Base-by-base conservation (phyloP, 2,113 vertebrate genomes). In the Chionis minor region DNA sequence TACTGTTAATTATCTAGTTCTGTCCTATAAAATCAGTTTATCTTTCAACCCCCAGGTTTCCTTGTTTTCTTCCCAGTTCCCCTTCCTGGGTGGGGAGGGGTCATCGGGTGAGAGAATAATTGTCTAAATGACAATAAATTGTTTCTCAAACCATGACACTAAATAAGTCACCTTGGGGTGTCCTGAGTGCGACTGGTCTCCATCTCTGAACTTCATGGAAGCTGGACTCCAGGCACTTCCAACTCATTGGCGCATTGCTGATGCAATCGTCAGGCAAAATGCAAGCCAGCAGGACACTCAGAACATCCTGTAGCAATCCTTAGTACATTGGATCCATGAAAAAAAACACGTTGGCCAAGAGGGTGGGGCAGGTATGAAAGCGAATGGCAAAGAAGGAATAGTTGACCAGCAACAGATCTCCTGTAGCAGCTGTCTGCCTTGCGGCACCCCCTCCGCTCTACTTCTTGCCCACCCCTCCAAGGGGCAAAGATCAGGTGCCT, bases 391-490 rank as follows among this genome's bases (percentile, higher is more conserved):
- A 19, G 35, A 20, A 77, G 40, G 54, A 83, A 12, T 13, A 51
- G 56, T 3, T 44, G 70, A 19, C 5, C 1, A 1, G 30, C 24
- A 69, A 40, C 30, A 18, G 38, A 19, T 40, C 14, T 75, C 47
- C 47, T 1, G 1, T 5, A 44, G 38, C 44, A 33, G 38, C 51
- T 52, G 26, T n/a, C 67, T 66, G 20, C 0, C 1, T 12, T 15
- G 66, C 44, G 30, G 47, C 70, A 62, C 14, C 30, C 30, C 18
- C 32, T 24, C 42, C 0, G 1, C 33, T 62, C 38, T 35, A 11
- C 28, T 40, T 67, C 77, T 75, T 87, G 42, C n/a, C 30, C 47
- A 23, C 18, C 22, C 49, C 49, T 51, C 49, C 49, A 51, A 28
- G 49, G 15, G 24, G 12, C 61, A 51, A 47, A 75, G 54, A 32